Conservation (phyloP, 2,113 vertebrate species). For the Bombycilla garrulus region DNA sequence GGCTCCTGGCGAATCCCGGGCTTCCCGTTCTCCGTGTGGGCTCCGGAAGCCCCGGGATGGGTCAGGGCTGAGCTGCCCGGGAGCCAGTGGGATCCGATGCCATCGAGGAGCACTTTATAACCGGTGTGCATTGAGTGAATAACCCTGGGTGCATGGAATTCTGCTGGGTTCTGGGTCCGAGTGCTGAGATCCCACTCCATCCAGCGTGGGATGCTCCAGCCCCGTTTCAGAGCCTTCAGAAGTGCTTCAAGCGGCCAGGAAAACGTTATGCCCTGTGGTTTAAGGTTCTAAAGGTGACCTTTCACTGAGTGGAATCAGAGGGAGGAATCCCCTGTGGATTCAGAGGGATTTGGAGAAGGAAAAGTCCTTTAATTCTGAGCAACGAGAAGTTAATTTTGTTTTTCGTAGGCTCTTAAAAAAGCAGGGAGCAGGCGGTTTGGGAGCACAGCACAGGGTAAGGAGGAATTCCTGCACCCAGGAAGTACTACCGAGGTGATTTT, state of each 20-base stretch:
- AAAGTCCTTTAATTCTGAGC: background rate
- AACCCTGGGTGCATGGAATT: background rate
- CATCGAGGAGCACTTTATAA: background rate
- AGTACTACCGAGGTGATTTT: background rate
- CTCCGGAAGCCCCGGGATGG: fast-evolving
- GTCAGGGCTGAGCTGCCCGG: background rate
- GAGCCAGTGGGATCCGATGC: background rate
- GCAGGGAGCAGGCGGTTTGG: background rate
- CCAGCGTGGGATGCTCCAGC: background rate
- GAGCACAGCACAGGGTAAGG: background rate
- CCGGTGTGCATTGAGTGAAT: background rate
- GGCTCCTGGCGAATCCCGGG: background rate
- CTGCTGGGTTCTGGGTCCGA: background rate
- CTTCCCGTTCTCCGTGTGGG: background rate
- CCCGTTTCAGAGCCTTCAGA: background rate
- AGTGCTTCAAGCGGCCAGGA: background rate
- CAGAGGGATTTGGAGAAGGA: background rate
- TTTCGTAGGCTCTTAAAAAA: background rate
- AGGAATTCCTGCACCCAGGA: background rate
- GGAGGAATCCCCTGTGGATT: background rate
- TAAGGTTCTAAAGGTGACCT: background rate
- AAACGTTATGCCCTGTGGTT: background rate
- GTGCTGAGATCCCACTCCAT: background rate
- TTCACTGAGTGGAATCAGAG: background rate
- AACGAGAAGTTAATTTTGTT: background rate